Percentiles rank a stretch among this genome's conserved stretches.
Conservation (phyloP, 2,113 vertebrate species). For the Xiphorhynchus elegans region DNA sequence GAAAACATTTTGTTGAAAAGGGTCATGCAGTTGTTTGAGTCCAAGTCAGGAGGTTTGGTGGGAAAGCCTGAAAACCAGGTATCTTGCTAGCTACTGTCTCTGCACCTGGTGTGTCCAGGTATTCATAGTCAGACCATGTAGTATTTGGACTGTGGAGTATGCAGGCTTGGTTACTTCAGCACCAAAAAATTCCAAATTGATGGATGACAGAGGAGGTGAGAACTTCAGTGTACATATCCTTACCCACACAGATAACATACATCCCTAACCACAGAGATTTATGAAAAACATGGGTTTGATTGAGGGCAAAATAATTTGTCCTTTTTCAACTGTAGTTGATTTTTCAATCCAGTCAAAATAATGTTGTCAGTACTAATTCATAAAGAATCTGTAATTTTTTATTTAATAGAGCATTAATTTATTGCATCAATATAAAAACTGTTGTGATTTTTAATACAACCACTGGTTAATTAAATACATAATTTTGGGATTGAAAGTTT, state of each 20-base stretch:
- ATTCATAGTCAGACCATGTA: neutral
- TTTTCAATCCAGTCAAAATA: neutral
- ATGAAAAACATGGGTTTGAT: neutral
- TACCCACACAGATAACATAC: neutral
- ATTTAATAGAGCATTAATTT: neutral
- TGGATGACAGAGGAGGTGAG: neutral
- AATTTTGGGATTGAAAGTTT: neutral
- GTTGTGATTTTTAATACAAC: neutral
- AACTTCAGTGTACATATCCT: neutral
- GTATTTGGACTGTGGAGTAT: neutral
- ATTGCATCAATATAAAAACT: neutral
- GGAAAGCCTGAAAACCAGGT: neutral
- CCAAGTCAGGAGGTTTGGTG: neutral
- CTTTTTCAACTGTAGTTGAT: neutral
- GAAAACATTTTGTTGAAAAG: neutral
- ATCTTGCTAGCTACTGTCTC: neutral
- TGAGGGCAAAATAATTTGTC: neutral
- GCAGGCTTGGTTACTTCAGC: neutral
- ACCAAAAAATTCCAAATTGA: neutral
- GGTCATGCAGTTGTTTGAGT: neutral
- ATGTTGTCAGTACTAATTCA: neutral
- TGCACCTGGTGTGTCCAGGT: accelerated
- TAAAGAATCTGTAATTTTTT: neutral
- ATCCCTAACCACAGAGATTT: neutral
- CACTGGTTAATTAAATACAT: neutral